Base-by-base conservation (phyloP, 2,888 invertebrate species). In the Scaptomyza parva region DNA sequence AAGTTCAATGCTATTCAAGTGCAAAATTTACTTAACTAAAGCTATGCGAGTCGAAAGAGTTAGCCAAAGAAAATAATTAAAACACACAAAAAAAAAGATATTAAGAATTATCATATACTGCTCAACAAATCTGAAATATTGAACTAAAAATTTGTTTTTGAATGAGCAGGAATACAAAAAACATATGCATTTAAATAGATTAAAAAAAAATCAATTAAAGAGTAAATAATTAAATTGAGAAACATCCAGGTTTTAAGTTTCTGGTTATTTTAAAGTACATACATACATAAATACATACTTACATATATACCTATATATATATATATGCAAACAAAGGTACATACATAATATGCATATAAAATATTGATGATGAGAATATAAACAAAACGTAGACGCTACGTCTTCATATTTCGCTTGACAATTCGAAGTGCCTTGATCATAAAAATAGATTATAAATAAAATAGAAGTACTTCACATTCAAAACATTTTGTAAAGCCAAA, bases 1-100 rank as follows among this genome's bases (percentile, higher is more conserved):
- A 9, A n/a, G n/a, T 30, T 18, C 9, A 12, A 45, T 17, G 35
- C 35, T 8, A 53, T 18, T 22, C 14, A 37, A 17, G n/a, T 12
- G 22, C 28, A 50, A 30, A 14, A 22, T 14, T 37, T 33, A 11
- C 20, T 43, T 40, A 17, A 26, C 8, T 45, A 41, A 50, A 52
- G 45, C 64, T 64, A 72, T 64, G 59, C 69, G 69, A 73, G 60
- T 72, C 48, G 37, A 57, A 59, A 43, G 59, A 69, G 63, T 57
- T 50, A 17, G n/a, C 35, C 12, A 6, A 43, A 48, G 26, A 7
- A 14, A 43, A 3, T n/a, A 3, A 2, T 43, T 9, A 0, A 20
- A 58, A 24, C 14, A 18, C 3, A 28, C 35, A 24, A 3, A 17
- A 9, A 5, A 11, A 41, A 41, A 41, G 24, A 33, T 7, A 37